Percentiles rank a stretch among this genome's conserved stretches.
Conservation (phyloP, 2,113 vertebrate species). For the Actinemys pallida region DNA sequence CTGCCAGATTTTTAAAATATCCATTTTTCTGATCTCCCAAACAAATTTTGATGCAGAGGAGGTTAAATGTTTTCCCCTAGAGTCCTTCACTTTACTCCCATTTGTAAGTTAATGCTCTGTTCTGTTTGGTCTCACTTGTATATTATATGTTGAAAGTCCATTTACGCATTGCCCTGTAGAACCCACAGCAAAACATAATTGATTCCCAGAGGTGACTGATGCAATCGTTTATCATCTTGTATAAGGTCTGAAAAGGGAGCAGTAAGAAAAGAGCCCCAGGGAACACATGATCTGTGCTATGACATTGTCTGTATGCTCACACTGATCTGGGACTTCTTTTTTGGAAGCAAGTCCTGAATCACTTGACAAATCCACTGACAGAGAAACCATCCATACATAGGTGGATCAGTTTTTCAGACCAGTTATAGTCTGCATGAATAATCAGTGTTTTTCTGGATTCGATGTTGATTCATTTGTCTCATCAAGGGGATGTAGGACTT, state of each 20-base stretch:
- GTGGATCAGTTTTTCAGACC: not conserved
- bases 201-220: not conserved
- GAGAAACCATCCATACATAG: not conserved
- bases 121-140: not conserved
- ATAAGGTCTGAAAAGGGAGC: not conserved
- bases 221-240: not conserved
- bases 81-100: not conserved
- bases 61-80: not conserved
- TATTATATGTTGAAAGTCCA: not conserved
- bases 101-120: not conserved
- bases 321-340: not conserved
- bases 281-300: not conserved
- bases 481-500: not conserved
- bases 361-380: not conserved
- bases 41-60: not conserved
- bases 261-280: not conserved
- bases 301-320: not conserved
- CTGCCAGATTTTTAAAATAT: not conserved
- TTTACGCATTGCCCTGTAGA: not conserved
- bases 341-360: not conserved
- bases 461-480: not conserved
- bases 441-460: too few relatives aligned
- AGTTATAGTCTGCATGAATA: not conserved
- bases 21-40: not conserved
- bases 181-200: not conserved